Evolutionary conservation across 2,888 invertebrate species (phyloP).

Genomic region (Mantis religiosa): DNA sequence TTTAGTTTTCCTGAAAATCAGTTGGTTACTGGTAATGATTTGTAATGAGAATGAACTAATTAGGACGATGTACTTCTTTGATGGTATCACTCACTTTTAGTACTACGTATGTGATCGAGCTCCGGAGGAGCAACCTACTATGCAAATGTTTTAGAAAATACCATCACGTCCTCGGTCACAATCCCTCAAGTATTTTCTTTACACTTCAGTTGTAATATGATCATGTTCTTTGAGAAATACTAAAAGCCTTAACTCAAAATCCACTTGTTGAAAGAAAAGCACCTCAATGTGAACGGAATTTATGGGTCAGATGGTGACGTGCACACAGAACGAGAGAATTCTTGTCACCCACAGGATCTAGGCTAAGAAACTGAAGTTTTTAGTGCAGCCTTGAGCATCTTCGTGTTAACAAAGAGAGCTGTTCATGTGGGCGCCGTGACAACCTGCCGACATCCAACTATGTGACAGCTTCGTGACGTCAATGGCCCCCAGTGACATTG

Average conservation of each 20-base stretch:
- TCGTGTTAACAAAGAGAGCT: not conserved
- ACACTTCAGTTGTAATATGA: not conserved
- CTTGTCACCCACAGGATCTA: not conserved
- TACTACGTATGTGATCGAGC: no score
- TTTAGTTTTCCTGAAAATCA: no score
- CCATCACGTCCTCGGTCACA: no score
- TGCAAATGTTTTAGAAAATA: no score
- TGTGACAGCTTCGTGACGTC: not conserved
- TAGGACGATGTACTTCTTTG: no score
- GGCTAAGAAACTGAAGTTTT: not conserved
- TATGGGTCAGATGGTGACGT: not conserved
- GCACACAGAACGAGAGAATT: not conserved
- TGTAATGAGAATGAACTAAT: no score
- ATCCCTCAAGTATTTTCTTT: not conserved
- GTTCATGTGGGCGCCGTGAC: not conserved
- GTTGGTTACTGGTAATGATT: no score
- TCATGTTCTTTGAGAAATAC: not conserved
- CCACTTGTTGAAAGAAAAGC: not conserved
- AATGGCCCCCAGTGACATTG: not conserved
- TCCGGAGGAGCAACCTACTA: no score
- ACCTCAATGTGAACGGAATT: not conserved
- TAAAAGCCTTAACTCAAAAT: not conserved
- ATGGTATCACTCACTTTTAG: no score
- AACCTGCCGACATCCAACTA: not conserved
- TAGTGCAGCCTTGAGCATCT: not conserved